A percentile compares a stretch with the other conserved stretches of the same genome.
phyloP scores from a whole-genome alignment of 1,140 invertebrate genomes.

The Listronotus oregonensis region DNA sequence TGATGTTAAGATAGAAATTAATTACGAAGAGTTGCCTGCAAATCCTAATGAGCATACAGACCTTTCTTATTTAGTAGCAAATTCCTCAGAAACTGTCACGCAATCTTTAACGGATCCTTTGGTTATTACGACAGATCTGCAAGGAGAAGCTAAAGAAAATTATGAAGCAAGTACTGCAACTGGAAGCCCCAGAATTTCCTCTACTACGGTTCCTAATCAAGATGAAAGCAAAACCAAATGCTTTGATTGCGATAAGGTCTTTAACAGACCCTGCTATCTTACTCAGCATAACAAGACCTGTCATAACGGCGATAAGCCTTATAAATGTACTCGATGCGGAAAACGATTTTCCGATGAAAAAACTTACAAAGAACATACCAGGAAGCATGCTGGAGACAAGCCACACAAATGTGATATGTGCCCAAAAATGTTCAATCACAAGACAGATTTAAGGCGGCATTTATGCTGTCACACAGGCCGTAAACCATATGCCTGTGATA shows the following conservation, averaged over 20 bases:
- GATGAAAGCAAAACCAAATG: constrained; percentile 67
- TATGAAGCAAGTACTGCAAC: constrained; percentile 21
- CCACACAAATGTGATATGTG: constrained; percentile 88
- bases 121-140: constrained; percentile 29
- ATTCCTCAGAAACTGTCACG: neutral
- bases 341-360: constrained; percentile 76
- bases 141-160: constrained; percentile 42
- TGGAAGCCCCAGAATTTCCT: constrained; percentile 43
- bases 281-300: constrained; percentile 90
- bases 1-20: constrained; percentile 8
- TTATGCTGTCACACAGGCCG: constrained; percentile 82
- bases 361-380: constrained; percentile 70
- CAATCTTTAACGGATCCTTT: neutral
- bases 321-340: constrained; percentile 81
- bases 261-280: constrained; percentile 85
- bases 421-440: constrained; percentile 88
- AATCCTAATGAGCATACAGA: neutral
- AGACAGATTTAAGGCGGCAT: constrained; percentile 88
- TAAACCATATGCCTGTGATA: constrained; percentile 80
- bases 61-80: neutral
- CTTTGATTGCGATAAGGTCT: constrained; percentile 80
- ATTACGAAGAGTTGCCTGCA: neutral
- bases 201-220: constrained; percentile 29
- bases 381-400: constrained; percentile 81
- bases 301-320: constrained; percentile 84